A percentile compares a stretch with the other conserved stretches of the same genome.
These are phyloP conservation scores for Xiphophorus couchianus DNA, from an alignment of 2,113 vertebrate genomes.

Conservation along the genomic window DNA sequence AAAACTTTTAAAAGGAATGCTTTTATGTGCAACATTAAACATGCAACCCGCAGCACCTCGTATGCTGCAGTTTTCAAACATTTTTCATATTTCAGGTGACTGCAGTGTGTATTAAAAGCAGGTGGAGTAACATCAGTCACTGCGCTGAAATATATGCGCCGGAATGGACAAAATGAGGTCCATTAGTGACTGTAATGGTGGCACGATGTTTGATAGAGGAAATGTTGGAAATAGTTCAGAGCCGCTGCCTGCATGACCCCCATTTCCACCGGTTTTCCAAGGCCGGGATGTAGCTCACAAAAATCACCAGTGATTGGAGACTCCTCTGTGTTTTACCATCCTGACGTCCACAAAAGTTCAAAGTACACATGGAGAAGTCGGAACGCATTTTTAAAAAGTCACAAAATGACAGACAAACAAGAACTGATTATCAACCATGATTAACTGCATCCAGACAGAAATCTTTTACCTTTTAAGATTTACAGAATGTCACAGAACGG, in stretches of 20 bases:
- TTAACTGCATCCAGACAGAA: not conserved
- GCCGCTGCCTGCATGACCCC: not conserved
- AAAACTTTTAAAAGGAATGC: not conserved
- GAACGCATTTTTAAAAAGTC: not conserved
- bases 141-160: not conserved
- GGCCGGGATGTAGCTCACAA: not conserved
- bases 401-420: not conserved
- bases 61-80: not conserved
- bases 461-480: not conserved
- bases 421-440: rapidly evolving
- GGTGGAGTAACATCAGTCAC: not conserved
- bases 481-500: not conserved
- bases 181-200: conserved; percentile 6
- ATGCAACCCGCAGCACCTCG: not conserved
- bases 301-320: not conserved
- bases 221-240: not conserved
- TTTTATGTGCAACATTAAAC: not conserved
- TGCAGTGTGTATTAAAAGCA: not conserved
- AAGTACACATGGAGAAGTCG: not conserved
- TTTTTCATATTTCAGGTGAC: not conserved
- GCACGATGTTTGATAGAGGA: conserved; percentile 1
- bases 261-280: not conserved
- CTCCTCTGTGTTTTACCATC: conserved; percentile 2
- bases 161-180: conserved; percentile 7
- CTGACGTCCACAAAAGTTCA: not conserved